Evolutionary conservation across 2,888 invertebrate species (phyloP).

Genomic region (Hydrotaea diabolus): DNA sequence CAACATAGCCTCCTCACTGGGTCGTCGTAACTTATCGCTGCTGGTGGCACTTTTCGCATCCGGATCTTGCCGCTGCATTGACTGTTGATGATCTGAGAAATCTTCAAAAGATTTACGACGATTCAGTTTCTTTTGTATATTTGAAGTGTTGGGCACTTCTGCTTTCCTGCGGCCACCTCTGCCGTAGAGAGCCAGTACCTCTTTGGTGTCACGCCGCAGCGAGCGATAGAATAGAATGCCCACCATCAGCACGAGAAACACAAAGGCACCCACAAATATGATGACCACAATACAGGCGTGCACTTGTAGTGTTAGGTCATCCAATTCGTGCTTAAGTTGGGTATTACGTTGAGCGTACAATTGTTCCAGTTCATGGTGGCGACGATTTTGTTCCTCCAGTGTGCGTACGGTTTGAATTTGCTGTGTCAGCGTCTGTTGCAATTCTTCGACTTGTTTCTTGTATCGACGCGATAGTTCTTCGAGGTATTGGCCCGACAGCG

Average conservation of each 20-base stretch:
- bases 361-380: conserved; percentile 88
- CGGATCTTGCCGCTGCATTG: neutral
- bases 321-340: conserved; percentile 85
- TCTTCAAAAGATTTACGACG: conserved; percentile 87
- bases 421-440: conserved; percentile 92
- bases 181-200: conserved; percentile 69
- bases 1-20: conserved; percentile 88
- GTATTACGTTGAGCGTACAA: conserved; percentile 90
- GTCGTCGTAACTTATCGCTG: conserved; percentile 82
- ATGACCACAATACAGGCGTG: conserved; percentile 80
- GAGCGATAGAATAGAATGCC: conserved; percentile 78
- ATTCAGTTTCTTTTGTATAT: conserved; percentile 71
- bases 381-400: conserved; percentile 87
- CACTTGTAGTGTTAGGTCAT: conserved; percentile 84
- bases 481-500: conserved; percentile 96
- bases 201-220: conserved; percentile 74
- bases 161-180: conserved; percentile 51
- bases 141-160: conserved; percentile 30
- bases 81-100: conserved; percentile 79
- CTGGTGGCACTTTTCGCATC: conserved; percentile 76
- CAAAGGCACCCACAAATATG: conserved; percentile 77
- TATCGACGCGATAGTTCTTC: conserved; percentile 97
- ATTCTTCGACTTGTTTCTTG: conserved; percentile 97
- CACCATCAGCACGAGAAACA: conserved; percentile 76
- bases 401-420: conserved; percentile 89